Base-by-base conservation (phyloP, 2,888 invertebrate genomes). In the Chalcosyrphus nemorum region DNA sequence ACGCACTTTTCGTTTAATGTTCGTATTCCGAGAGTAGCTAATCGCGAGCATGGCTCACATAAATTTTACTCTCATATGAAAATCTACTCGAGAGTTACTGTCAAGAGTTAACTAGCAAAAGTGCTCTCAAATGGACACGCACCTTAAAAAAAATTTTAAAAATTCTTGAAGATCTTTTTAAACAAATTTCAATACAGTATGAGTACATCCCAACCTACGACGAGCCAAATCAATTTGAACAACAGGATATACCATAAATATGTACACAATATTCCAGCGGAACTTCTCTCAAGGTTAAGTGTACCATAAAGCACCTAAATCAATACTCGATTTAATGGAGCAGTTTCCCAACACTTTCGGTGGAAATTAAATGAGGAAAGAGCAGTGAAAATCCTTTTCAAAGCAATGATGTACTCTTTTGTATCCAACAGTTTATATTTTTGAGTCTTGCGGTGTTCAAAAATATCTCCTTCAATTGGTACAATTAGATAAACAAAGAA, bases 401-500 rank as follows among this genome's bases (percentile, higher is more conserved):
- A 38, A 38, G 35, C 13, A 38, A n/a, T n/a, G n/a, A 38, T 38
- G 2, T 13, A 13, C 13, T 24, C 24, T 2, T 5, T 1, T 32
- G 32, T 32, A 32, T 32, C 13, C 2, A 38, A 32, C 5, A 38
- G 38, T 38, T 38, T 38, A 38, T 4, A 38, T 38, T 38, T 4
- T 38, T 4, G n/a, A 38, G 13, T 38, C 11, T 4, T 38, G 13
- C 13, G 38, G 38, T 38, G 2, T 4, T 43, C 43, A 17, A 15
- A 43, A 17, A 17, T 43, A 17, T 15, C n/a, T 9, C 38, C 13
- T n/a, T n/a, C 19, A 45, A 45, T 45, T 45, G 45, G 19, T 50
- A 24, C 50, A 50, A 50, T 2, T 24, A 50, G 50, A 50, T 50
- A 50, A 50, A 50, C 24, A 50, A 50, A 50, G 19, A 19, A 38